Evolutionary conservation across 92 coral and sea anemone species (phyloP), one percentile per base, ranked within the genome.

Genomic region (Desmophyllum pertusum): DNA sequence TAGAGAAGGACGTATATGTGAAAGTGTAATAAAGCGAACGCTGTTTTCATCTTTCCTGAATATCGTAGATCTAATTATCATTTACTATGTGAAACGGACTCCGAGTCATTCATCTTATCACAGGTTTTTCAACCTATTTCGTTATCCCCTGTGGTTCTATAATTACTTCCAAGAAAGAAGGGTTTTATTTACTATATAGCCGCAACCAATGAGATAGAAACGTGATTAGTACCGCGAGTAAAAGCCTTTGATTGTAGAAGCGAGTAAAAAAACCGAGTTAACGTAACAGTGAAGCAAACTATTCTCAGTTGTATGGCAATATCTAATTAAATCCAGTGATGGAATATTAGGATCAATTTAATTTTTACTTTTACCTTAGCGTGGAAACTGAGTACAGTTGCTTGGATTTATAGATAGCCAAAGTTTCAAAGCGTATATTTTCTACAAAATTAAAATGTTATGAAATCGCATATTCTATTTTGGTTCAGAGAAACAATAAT

Each of bases 141-240:
- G 36, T 5, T 41, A 46, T 82, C 79, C 79, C 86, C 86, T 71
- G 86, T 73, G 86, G 86, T 82, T 82, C 71, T 59, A 29, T 73
- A 82, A 71, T 82, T 82, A 42, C 79, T 45, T 57, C 57, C 41
- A 35, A 82, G 79, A 57, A 71, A 72, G 71, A 53, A 82, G 35
- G 72, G 29, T 71, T 70, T 71, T 70, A 70, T 71, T 82, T 82
- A 82, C 86, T 39, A 5, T 71, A 23, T 6, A 6, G 77, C 86
- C 70, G 62, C 86, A 42, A 53, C 79, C 86, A 71, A 71, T 71
- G 43, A 57, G 51, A 73, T 41, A 29, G 79, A 69, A 50, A 45
- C 70, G 15, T 37, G 59, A 81, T 70, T 70, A 69, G 79, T 70
- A 42, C 53, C 38, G 55, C 70, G 71, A 52, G 21, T 1, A 33